Evolutionary conservation across 2,797 vertebrate species (phyloP).

Genomic region (Coluber constrictor): DNA sequence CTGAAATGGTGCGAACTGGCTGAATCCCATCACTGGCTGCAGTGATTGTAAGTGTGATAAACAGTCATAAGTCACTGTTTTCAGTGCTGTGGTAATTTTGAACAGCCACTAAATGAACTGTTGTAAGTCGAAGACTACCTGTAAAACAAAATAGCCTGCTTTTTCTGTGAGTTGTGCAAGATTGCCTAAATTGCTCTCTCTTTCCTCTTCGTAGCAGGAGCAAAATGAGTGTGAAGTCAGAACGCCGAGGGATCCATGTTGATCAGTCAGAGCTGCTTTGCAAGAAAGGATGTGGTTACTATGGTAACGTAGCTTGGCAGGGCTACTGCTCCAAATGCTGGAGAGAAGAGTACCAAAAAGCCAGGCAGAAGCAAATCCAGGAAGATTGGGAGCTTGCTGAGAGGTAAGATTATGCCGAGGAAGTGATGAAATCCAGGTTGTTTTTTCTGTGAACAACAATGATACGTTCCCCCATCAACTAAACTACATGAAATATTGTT

Average conservation of each 20-base stretch:
- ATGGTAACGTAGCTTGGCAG: conserved; percentile 94
- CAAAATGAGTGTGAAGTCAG: conserved; percentile 90
- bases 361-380: conserved; percentile 94
- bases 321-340: conserved; percentile 98
- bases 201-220: conserved; percentile 39
- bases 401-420: conserved; percentile 72
- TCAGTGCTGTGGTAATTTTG: not conserved
- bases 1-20: too few relatives aligned
- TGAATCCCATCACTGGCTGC: not conserved
- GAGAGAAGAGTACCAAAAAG: conserved; percentile 95
- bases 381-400: conserved; percentile 97
- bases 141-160: not conserved
- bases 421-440: not conserved
- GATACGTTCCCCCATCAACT: not conserved
- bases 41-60: not conserved
- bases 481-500: not conserved
- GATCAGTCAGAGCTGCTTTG: conserved; percentile 96
- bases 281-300: conserved; percentile 98
- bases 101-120: not conserved
- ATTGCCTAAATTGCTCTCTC: not conserved
- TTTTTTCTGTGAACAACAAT: not conserved
- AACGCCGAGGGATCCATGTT: conserved; percentile 93
- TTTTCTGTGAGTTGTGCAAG: not conserved
- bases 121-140: not conserved
- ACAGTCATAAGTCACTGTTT: not conserved